These are phyloP conservation scores for Dyspetes luteomarginatus DNA, from an alignment of 2,888 invertebrate genomes.

Conservation along the genomic window DNA sequence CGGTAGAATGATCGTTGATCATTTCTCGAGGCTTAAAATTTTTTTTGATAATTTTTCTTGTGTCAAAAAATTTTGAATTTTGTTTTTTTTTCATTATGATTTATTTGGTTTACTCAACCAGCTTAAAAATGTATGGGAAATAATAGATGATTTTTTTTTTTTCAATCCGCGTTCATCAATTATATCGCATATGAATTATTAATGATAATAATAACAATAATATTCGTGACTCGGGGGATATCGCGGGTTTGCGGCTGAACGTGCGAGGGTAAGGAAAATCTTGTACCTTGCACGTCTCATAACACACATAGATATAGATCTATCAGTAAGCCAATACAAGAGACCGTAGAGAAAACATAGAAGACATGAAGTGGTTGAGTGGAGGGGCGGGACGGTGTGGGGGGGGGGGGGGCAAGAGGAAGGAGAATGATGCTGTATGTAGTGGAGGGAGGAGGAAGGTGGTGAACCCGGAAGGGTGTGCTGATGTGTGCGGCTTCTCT, in stretches of 20 bases:
- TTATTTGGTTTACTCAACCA: too few relatives aligned
- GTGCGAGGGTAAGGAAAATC: slow-evolving; percentile 15
- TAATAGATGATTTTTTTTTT: not conserved
- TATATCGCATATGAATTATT: not conserved
- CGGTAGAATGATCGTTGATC: too few relatives aligned
- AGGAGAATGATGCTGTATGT: slow-evolving; percentile 13
- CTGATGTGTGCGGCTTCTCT: slow-evolving; percentile 16
- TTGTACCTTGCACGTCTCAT: slow-evolving; percentile 1
- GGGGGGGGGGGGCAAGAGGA: slow-evolving; percentile 13
- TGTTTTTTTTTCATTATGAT: too few relatives aligned
- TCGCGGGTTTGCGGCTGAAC: slow-evolving; percentile 23
- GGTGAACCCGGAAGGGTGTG: slow-evolving; percentile 67
- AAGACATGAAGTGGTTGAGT: too few relatives aligned
- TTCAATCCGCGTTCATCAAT: not conserved
- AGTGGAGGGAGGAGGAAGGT: slow-evolving; percentile 62
- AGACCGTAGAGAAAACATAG: slow-evolving; percentile 41
- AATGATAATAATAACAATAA: slow-evolving; percentile 27
- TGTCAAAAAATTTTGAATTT: too few relatives aligned
- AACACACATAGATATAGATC: not conserved
- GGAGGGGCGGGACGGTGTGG: not conserved
- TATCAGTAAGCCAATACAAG: slow-evolving; percentile 26
- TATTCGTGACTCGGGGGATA: slow-evolving; percentile 14
- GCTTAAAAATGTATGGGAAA: not conserved
- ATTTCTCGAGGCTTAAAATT: too few relatives aligned
- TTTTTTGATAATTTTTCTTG: too few relatives aligned